phyloP scores from a whole-genome alignment of 2,797 vertebrate species.

The Pyrrhura leucotis region DNA sequence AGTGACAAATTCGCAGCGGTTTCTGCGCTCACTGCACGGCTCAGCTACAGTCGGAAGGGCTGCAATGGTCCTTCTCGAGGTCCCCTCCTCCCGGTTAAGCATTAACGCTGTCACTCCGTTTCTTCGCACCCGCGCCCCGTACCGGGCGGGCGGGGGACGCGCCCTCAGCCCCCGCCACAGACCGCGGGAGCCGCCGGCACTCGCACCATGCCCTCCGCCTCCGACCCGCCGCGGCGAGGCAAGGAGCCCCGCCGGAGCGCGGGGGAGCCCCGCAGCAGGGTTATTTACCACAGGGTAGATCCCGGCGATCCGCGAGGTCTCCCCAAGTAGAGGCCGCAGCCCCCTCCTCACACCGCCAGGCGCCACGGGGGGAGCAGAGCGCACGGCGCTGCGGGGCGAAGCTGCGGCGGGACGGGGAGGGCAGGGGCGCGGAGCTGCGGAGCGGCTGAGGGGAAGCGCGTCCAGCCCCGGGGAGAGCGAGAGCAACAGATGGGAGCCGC shows the following conservation, averaged over 20 bases:
- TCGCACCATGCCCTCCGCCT: background rate
- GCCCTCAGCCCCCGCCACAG: background rate
- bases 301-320: background rate
- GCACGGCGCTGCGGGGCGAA: background rate
- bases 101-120: background rate
- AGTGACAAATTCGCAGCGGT: rapidly evolving
- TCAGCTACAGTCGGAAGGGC: background rate
- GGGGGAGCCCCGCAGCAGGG: background rate
- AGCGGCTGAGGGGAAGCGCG: background rate
- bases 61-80: background rate
- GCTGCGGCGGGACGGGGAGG: background rate
- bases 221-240: background rate
- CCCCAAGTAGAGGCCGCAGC: background rate
- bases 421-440: background rate
- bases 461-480: background rate
- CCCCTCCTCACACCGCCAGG: background rate
- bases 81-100: background rate
- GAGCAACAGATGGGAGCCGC: conserved; percentile 1
- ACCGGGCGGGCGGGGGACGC: background rate
- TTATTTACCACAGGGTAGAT: background rate
- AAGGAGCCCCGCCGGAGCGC: background rate
- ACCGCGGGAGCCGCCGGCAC: background rate
- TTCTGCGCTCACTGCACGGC: rapidly evolving
- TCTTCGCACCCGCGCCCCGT: background rate
- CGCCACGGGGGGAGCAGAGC: background rate